phyloP scores from a whole-genome alignment of 2,113 vertebrate species.

The Bambusicola thoracicus region DNA sequence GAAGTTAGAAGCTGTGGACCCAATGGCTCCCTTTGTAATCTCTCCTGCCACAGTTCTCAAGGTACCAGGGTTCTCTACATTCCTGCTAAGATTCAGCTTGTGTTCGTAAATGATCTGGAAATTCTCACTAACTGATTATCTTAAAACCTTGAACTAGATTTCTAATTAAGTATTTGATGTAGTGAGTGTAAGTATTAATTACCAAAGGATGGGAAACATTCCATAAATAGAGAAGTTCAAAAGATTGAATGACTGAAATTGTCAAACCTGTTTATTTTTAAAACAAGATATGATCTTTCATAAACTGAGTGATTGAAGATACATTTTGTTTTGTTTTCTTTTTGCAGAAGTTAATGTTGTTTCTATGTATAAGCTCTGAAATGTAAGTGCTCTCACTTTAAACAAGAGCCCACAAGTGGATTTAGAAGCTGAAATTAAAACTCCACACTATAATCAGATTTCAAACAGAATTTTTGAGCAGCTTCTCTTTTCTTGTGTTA shows the following conservation, averaged over 20 bases:
- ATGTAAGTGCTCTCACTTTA: background rate
- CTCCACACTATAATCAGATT: background rate
- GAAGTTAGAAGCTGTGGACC: conserved; percentile 96
- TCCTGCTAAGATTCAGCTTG: background rate
- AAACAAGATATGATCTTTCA: background rate
- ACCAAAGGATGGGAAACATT: background rate
- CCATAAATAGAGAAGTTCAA: background rate
- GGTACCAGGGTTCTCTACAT: conserved; percentile 76
- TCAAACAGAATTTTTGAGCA: background rate
- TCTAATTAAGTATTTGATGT: background rate
- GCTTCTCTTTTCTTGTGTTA: background rate
- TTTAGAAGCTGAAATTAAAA: background rate
- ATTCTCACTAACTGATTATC: background rate
- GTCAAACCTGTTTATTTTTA: background rate
- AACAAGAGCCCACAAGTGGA: background rate
- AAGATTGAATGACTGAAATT: background rate
- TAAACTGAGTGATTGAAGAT: background rate
- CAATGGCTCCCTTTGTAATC: conserved; percentile 89
- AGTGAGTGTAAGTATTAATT: background rate
- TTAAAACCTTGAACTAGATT: background rate
- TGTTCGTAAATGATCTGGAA: background rate
- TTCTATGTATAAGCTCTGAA: background rate
- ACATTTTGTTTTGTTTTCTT: background rate
- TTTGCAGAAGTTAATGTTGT: background rate
- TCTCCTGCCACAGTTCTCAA: conserved; percentile 92